Evolutionary conservation across 2,113 vertebrate genomes (phyloP).

Genomic region (Orthochromis malagaraziensis): DNA sequence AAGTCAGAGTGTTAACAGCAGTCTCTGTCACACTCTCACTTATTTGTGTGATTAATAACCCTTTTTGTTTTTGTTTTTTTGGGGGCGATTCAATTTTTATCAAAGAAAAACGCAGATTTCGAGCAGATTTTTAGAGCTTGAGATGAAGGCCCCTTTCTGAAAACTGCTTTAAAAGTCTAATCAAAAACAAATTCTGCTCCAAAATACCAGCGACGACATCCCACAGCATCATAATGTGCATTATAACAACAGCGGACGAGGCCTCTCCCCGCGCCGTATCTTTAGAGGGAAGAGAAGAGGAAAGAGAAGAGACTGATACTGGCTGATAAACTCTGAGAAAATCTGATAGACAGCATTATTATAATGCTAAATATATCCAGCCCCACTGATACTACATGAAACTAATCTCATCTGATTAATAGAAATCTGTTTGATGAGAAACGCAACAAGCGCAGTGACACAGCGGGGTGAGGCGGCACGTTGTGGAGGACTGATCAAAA

Average conservation of each 20-base stretch:
- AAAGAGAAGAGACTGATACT: slow-evolving; percentile 32
- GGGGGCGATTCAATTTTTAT: not conserved
- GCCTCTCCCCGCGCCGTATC: not conserved
- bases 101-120: not conserved
- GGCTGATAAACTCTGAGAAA: slow-evolving; percentile 52
- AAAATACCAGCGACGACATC: not conserved
- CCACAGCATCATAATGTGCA: not conserved
- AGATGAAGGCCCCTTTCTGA: not conserved
- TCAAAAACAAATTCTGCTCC: not conserved
- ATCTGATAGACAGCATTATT: slow-evolving; percentile 50
- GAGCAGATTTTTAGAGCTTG: not conserved
- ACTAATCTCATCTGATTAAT: slow-evolving; percentile 49
- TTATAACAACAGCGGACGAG: not conserved
- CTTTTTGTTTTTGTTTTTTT: not conserved
- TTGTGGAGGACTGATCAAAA: not conserved
- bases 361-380: slow-evolving; percentile 34
- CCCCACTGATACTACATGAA: not conserved
- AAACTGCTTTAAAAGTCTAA: not conserved
- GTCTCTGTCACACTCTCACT: not conserved
- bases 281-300: slow-evolving; percentile 39
- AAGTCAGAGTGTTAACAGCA: not conserved
- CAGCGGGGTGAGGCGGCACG: not conserved
- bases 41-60: not conserved
- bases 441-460: not conserved
- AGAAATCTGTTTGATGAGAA: slow-evolving; percentile 30